phyloP scores from a whole-genome alignment of 2,888 invertebrate species.

The Drosophila seclusa region DNA sequence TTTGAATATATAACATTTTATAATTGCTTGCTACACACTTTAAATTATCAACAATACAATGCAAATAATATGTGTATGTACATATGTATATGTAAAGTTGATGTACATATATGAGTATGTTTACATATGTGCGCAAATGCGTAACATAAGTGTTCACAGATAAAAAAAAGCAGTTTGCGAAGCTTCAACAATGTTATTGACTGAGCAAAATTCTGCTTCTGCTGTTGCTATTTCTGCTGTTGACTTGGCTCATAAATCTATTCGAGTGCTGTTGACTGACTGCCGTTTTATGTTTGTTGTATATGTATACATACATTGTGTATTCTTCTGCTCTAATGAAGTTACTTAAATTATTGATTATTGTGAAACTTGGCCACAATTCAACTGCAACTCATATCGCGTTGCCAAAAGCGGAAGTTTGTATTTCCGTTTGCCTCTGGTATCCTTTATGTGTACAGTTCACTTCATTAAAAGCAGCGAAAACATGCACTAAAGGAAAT shows the following conservation, averaged over 20 bases:
- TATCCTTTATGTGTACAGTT: slow-evolving; percentile 30
- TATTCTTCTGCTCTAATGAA: neutral
- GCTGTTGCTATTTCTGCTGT: slow-evolving; percentile 34
- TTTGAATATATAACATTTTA: neutral
- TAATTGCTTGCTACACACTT: slow-evolving; percentile 9
- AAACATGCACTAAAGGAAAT: slow-evolving; percentile 42
- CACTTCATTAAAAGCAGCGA: slow-evolving; percentile 56
- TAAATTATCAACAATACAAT: neutral
- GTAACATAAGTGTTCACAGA: slow-evolving; percentile 36
- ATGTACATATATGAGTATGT: slow-evolving; percentile 5
- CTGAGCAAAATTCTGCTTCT: slow-evolving; percentile 44
- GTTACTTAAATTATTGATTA: slow-evolving; percentile 57
- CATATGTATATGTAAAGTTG: slow-evolving; percentile 9
- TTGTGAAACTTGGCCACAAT: slow-evolving; percentile 43
- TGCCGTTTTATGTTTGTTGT: slow-evolving; percentile 8
- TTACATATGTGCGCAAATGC: slow-evolving; percentile 29
- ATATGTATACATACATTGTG: neutral
- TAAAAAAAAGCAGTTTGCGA: slow-evolving; percentile 45
- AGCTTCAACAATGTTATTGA: slow-evolving; percentile 66
- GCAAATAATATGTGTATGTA: slow-evolving; percentile 6
- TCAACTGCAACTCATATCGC: slow-evolving; percentile 12
- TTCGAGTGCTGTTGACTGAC: slow-evolving; percentile 49
- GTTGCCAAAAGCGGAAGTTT: slow-evolving; percentile 7
- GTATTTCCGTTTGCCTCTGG: slow-evolving; percentile 9
- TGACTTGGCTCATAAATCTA: slow-evolving; percentile 58